Evolutionary conservation across 2,888 invertebrate species (phyloP).

Genomic region (Ferrisia virgata): DNA sequence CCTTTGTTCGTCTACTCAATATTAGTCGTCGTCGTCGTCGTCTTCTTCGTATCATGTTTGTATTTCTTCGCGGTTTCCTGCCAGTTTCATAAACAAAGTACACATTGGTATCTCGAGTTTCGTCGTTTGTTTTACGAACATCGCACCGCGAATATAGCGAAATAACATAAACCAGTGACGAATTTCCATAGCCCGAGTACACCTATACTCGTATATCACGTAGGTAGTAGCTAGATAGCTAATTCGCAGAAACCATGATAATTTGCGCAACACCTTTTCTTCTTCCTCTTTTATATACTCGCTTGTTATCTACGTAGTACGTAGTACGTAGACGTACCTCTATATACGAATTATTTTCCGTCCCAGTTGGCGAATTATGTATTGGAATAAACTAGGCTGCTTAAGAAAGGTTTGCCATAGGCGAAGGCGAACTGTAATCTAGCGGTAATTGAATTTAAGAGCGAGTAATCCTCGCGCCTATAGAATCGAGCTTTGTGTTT

Average conservation of each 20-base stretch:
- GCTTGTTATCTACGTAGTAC: not conserved
- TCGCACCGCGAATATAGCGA: not conserved
- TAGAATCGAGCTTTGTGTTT: not conserved
- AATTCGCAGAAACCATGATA: not conserved
- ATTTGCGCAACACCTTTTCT: not conserved
- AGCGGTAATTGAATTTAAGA: not conserved
- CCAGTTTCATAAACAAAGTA: not conserved
- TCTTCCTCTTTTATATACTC: not conserved
- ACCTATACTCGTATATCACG: not conserved
- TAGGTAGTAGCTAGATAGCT: not conserved
- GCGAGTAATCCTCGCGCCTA: not conserved
- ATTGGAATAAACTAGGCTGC: not conserved
- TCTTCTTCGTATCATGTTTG: not conserved
- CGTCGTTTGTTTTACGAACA: not conserved
- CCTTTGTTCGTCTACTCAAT: not conserved
- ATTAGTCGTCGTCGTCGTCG: not conserved
- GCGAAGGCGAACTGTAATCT: not conserved
- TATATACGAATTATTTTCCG: not conserved
- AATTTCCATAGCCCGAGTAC: not conserved
- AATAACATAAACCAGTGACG: not conserved
- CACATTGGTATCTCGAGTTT: not conserved
- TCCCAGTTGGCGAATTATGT: not conserved
- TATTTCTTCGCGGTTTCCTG: not conserved
- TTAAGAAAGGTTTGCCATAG: constrained; percentile 14
- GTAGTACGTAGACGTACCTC: too few relatives aligned